phyloP scores from a whole-genome alignment of 2,113 vertebrate genomes.

The Lagopus muta region DNA sequence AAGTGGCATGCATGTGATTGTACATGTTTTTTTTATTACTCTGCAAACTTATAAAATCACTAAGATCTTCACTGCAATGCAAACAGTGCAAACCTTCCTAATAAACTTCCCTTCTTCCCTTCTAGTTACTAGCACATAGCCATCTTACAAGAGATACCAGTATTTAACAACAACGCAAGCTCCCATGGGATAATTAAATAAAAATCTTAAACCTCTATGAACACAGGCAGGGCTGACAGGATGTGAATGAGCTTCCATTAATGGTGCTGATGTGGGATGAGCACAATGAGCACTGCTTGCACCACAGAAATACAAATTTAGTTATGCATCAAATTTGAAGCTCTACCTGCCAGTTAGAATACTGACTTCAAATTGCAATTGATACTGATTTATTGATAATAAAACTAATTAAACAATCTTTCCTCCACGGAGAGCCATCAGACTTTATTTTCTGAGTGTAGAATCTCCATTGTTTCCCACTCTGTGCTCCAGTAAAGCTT shows the following conservation, averaged over 20 bases:
- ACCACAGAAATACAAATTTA: not conserved
- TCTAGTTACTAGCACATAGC: not conserved
- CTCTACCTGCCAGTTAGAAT: not conserved
- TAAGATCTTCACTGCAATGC: not conserved
- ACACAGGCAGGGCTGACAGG: not conserved
- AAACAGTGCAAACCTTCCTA: not conserved
- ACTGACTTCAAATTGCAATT: conserved; percentile 16
- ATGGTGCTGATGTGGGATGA: not conserved
- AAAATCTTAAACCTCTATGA: not conserved
- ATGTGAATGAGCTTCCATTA: not conserved
- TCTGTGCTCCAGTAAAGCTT: not conserved
- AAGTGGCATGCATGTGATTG: rapidly evolving
- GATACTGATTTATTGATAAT: not conserved
- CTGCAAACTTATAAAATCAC: not conserved
- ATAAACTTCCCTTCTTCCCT: not conserved
- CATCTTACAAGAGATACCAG: not conserved
- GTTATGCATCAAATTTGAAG: not conserved
- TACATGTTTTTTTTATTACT: not conserved
- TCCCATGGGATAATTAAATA: not conserved
- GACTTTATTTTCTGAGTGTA: not conserved
- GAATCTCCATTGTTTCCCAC: conserved; percentile 7
- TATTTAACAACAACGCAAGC: not conserved
- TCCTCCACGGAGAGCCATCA: not conserved
- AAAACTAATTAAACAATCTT: conserved; percentile 27
- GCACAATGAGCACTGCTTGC: not conserved